Base-by-base conservation (phyloP, 2,797 vertebrate species). In the Chromobotia macracanthus region DNA sequence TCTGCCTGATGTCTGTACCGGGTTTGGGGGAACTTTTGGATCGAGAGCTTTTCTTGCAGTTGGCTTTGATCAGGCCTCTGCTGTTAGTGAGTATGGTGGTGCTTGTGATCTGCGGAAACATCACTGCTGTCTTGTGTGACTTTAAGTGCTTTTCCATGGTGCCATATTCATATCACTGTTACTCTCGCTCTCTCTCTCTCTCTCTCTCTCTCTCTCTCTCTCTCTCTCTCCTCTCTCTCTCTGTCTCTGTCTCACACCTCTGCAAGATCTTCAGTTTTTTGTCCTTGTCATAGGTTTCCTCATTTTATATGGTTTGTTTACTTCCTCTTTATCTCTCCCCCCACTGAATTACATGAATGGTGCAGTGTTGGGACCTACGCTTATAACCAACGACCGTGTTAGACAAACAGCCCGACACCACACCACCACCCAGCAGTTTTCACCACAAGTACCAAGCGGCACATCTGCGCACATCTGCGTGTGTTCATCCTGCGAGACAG, bases 61-160 rank as follows among this genome's bases (percentile, higher is more conserved):
- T 72, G 38, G 60, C 83, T 84, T 84, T 82, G 80, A 82, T 80
- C 83, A 77, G 35, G 5, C 18, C 51, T 68, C 60, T 50, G 46
- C 53, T 71, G 51, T 77, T 71, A 41, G 58, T 5, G 51, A 28
- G n/a, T 16, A 64, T 75, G 46, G 41, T 56, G 41, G 61, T 23
- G 58, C n/a, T 80, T 74, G 58, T 78, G 71, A 82, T 78, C 65
- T 61, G 51, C 67, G 80, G 77, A 80, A 80, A 80, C 64, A 73
- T 55, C 73, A 77, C 70, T 2, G 31, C 44, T 66, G 64, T 74
- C 73, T 78, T 51, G 19, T 53, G 46, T 72, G 72, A 74, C 73
- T 72, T 55, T 77, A 84, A 84, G 83, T 85, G 83, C 83, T 85
- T 85, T 85, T 84, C 77, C 81, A 80, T 83, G 75, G 81, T 75